Base-by-base conservation (phyloP, 2,113 vertebrate species). In the Silurus asotus region DNA sequence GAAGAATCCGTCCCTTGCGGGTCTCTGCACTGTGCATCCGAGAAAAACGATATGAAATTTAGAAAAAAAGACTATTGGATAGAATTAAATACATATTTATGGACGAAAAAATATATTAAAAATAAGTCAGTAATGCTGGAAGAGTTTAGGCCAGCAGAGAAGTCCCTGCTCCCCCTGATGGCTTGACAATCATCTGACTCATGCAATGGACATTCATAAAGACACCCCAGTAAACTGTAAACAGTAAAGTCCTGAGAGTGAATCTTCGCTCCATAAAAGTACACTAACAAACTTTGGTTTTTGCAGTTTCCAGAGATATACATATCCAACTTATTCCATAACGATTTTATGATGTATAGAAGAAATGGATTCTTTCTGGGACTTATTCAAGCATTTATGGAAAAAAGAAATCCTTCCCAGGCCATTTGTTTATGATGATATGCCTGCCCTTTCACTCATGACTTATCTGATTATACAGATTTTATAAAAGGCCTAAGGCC, bases 381-480 rank as follows among this genome's bases (percentile, higher is more conserved):
- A n/a, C 51, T 81, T 87, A 83, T 80, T 87, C 55, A 84, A 45
- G 58, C 20, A 37, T 64, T 1, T 65, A 49, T 75, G 74, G 58
- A 45, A 59, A 76, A 86, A 77, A 48, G 45, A 58, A 74, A 83
- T 17, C 48, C 81, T 67, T 65, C 77, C 67, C 59, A 51, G 75
- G 59, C 62, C 82, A 85, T 85, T 85, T 53, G 74, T 87, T 70
- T 83, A 72, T 72, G 78, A 55, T 53, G 84, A 86, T 49, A 79
- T 55, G 49, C 83, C 78, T 82, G 85, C 37, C 81, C 53, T 62
- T 64, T 58, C 23, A 20, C 79, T 53, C 59, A 79, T 88, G 87
- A 72, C 28, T 74, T 76, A 87, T 89, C 51, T 84, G 70, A 89
- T 90, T 88, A 86, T 76, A 20, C 49, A 84, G 59, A 80, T 48